Conservation (phyloP, 2,113 vertebrate species). For the Paramisgurnus dabryanus region DNA sequence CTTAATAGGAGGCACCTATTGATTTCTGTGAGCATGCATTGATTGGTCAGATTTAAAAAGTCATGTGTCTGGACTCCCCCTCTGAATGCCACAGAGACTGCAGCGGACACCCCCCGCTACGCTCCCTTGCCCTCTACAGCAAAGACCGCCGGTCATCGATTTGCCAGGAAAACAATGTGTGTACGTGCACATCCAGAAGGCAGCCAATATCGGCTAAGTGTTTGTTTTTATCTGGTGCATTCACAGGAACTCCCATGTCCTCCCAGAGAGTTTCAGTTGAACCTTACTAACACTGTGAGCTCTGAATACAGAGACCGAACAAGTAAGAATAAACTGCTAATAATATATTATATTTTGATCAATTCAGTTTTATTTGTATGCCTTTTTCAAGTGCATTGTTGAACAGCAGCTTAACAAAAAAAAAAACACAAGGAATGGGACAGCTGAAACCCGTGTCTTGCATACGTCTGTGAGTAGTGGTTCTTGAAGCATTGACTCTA, state of each 20-base stretch:
- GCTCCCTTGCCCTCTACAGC: not conserved
- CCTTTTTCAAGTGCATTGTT: no score
- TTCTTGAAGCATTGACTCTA: no score
- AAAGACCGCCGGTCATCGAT: slow-evolving; percentile 24
- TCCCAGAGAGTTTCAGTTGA: not conserved
- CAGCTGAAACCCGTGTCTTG: no score
- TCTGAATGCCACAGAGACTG: slow-evolving; percentile 27
- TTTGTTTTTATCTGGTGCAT: slow-evolving; percentile 49
- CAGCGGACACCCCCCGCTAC: slow-evolving; percentile 17
- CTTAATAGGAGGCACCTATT: slow-evolving; percentile 37
- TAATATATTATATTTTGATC: not conserved
- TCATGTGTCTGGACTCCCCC: slow-evolving; percentile 10
- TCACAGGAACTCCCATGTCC: slow-evolving; percentile 36
- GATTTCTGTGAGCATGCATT: slow-evolving; percentile 41
- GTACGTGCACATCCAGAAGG: slow-evolving; percentile 37
- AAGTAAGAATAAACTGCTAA: slow-evolving; percentile 5
- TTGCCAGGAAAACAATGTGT: slow-evolving; percentile 34
- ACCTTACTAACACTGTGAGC: not conserved
- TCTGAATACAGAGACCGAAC: slow-evolving; percentile 20
- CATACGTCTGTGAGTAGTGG: no score
- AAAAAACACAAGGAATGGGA: no score
- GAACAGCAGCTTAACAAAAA: no score
- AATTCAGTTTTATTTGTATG: no score
- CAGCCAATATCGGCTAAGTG: slow-evolving; percentile 41
- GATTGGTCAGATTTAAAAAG: slow-evolving; percentile 37